A percentile compares a stretch with the other conserved stretches of the same genome.
Evolutionary conservation across 1,140 invertebrate species (phyloP).

Genomic region (Hyles euphorbiae): DNA sequence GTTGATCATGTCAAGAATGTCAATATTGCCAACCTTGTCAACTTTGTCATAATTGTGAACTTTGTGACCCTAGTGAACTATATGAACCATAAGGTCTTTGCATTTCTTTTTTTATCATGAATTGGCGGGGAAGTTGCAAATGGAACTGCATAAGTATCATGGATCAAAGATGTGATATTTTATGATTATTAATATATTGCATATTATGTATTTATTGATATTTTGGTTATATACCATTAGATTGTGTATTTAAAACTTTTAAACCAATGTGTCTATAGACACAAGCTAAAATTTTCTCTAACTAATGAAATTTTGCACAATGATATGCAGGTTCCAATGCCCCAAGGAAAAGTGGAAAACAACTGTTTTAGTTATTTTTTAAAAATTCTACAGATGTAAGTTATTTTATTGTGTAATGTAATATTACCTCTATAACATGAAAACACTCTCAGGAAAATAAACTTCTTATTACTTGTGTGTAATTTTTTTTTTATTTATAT

Average conservation of each 20-base stretch:
- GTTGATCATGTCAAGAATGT: slow-evolving; percentile 21
- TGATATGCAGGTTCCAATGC: slow-evolving; percentile 53
- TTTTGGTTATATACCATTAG: slow-evolving; percentile 23
- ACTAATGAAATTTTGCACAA: slow-evolving; percentile 31
- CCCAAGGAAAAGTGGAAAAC: slow-evolving; percentile 39
- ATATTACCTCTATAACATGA: slow-evolving; percentile 34
- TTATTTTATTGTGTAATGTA: slow-evolving; percentile 30
- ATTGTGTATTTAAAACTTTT: slow-evolving; percentile 14
- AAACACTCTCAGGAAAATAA: slow-evolving; percentile 46
- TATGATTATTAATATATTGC: slow-evolving; percentile 51
- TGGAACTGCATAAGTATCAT: slow-evolving; percentile 63
- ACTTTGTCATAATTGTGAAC: slow-evolving; percentile 1
- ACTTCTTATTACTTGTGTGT: slow-evolving; percentile 61
- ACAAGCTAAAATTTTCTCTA: background rate
- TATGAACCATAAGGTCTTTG: slow-evolving; percentile 11
- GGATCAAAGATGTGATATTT: slow-evolving; percentile 69
- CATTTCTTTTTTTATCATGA: slow-evolving; percentile 25
- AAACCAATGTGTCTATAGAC: slow-evolving; percentile 11
- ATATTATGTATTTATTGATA: slow-evolving; percentile 28
- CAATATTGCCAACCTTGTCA: slow-evolving; percentile 6
- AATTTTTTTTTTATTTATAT: slow-evolving; percentile 39
- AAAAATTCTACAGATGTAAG: slow-evolving; percentile 28
- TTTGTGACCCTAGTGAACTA: too few relatives aligned
- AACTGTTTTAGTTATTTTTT: slow-evolving; percentile 28
- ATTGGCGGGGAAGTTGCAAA: slow-evolving; percentile 34